These are phyloP conservation scores for Blastobasis adustella DNA, from an alignment of 2,888 invertebrate species.

Conservation along the genomic window DNA sequence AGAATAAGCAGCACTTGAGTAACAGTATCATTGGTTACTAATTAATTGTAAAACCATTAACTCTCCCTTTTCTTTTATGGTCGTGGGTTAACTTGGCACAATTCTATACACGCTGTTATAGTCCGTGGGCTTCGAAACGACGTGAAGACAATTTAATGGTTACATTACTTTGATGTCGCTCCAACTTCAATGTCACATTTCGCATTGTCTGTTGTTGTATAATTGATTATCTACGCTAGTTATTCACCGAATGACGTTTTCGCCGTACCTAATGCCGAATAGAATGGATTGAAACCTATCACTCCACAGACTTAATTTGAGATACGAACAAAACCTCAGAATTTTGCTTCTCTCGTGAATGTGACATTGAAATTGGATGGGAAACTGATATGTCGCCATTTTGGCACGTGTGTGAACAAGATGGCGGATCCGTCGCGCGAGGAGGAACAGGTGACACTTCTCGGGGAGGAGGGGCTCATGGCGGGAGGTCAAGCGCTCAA, in stretches of 20 bases:
- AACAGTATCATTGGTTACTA: constrained; percentile 27
- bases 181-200: constrained; percentile 53
- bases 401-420: constrained; percentile 80
- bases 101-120: constrained; percentile 6
- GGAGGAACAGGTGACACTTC: constrained; percentile 96
- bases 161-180: constrained; percentile 29
- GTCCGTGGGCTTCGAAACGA: constrained; percentile 18
- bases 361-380: constrained; percentile 81
- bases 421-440: constrained; percentile 98
- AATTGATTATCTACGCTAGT: background rate
- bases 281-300: background rate
- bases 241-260: background rate
- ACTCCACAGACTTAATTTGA: background rate
- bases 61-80: constrained; percentile 36
- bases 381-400: constrained; percentile 74
- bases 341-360: constrained; percentile 20
- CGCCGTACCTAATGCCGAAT: background rate
- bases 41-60: constrained; percentile 34
- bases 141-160: constrained; percentile 20
- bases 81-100: constrained; percentile 33
- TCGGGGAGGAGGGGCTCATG: constrained; percentile 96
- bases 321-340: background rate
- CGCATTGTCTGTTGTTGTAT: constrained; percentile 18
- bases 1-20: constrained; percentile 31
- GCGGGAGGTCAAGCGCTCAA: constrained; percentile 97